phyloP scores from a whole-genome alignment of 2,888 invertebrate genomes.

The Ommatoiulus sabulosus region DNA sequence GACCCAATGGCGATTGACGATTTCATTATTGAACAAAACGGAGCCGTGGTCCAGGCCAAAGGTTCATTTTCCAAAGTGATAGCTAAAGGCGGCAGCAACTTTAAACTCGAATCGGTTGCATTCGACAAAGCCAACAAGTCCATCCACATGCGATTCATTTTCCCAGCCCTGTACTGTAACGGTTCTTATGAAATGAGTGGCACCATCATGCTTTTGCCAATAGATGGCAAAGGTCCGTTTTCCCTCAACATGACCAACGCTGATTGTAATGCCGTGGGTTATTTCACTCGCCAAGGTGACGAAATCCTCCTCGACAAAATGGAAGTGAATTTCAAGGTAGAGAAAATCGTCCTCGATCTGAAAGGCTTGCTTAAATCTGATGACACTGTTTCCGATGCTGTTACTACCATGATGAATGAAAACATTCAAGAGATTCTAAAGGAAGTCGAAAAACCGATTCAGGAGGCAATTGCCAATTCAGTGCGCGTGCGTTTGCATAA shows the following conservation, averaged over 20 bases:
- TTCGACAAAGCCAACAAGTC: not conserved
- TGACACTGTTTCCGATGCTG: constrained; percentile 81
- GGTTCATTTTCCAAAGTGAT: constrained; percentile 21
- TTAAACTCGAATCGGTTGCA: not conserved
- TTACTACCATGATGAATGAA: constrained; percentile 85
- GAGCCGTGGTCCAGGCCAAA: constrained; percentile 38
- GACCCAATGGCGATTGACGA: constrained; percentile 47
- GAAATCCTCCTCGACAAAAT: constrained; percentile 70
- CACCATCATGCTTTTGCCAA: constrained; percentile 52
- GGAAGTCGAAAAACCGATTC: not conserved
- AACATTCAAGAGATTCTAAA: not conserved
- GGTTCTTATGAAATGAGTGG: constrained; percentile 50
- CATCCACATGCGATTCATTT: not conserved
- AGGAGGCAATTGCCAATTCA: not conserved
- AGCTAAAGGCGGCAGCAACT: constrained; percentile 24
- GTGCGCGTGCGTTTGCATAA: not conserved
- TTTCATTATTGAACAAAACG: not conserved
- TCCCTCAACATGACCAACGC: not conserved
- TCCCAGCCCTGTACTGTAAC: not conserved
- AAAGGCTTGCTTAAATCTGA: constrained; percentile 76
- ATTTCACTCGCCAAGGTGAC: not conserved
- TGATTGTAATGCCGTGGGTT: not conserved
- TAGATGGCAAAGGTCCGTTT: constrained; percentile 52
- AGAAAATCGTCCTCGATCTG: constrained; percentile 71
- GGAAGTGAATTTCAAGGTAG: constrained; percentile 72